These are phyloP conservation scores for Daboia siamensis DNA, from an alignment of 2,113 vertebrate species.

Conservation along the genomic window DNA sequence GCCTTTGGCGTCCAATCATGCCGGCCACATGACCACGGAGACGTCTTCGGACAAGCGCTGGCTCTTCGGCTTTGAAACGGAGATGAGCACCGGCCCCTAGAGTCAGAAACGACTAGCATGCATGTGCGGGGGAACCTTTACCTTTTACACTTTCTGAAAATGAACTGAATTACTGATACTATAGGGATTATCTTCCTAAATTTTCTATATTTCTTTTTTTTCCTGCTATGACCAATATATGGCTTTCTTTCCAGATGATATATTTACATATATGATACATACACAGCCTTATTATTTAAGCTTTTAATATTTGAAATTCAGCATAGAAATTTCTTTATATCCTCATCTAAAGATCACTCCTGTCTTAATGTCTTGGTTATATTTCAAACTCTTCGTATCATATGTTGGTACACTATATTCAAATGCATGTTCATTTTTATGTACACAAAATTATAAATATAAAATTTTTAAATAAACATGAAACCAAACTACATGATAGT, in stretches of 20 bases:
- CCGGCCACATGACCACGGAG: too few relatives aligned
- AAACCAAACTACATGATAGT: neutral
- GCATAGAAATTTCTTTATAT: neutral
- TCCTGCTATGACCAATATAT: neutral
- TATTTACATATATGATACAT: neutral
- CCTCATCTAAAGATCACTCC: neutral
- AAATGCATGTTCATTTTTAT: neutral
- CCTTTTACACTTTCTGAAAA: neutral
- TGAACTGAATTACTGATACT: neutral
- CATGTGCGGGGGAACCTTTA: too few relatives aligned
- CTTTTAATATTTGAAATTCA: neutral
- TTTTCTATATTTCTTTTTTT: neutral
- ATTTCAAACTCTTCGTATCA: neutral
- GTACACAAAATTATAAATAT: neutral
- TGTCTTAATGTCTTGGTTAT: neutral
- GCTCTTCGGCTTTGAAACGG: too few relatives aligned
- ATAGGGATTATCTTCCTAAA: neutral
- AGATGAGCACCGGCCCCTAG: too few relatives aligned
- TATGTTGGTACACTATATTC: neutral
- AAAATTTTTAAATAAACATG: neutral
- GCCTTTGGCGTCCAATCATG: too few relatives aligned
- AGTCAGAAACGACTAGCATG: too few relatives aligned
- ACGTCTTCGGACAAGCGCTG: too few relatives aligned
- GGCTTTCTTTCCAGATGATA: neutral
- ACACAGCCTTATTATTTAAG: neutral